Evolutionary conservation across 2,113 vertebrate genomes (phyloP), one percentile per base, ranked within the genome.

Genomic region (Danionella cerebrum): DNA sequence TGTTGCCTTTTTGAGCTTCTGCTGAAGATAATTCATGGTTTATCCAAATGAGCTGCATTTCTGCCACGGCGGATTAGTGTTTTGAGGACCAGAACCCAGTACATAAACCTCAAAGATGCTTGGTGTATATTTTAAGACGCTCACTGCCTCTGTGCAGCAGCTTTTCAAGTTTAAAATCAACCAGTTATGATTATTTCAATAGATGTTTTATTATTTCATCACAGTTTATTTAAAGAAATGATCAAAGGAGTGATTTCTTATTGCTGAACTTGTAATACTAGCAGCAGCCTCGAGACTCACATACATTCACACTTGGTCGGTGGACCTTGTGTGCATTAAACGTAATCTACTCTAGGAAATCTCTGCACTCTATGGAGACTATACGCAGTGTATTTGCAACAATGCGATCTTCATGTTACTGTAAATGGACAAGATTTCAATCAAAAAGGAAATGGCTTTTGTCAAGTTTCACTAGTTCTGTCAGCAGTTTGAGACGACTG

Each of bases 21-120:
- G 29, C 33, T 65, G 41, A 44, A 38, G 52, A 29, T 9, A 25
- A 57, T 19, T 58, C 19, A 19, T 48, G 65, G 57, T 67, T 50
- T 36, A 54, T 31, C 39, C 18, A 22, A 21, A 29, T 29, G 48
- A 14, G 21, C 21, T 52, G 41, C 48, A 0, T 52, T 51, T 33
- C 42, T 36, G n/a, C 45, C 63, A 52, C 3, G 14, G 18, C 8
- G 8, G 11, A 16, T 44, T 44, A 52, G 36, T 11, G 2, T 14
- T 3, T 14, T 8, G 35, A 18, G n/a, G 70, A 24, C 14, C 7
- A 16, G 14, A 36, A 22, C 59, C 7, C 8, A 29, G 42, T 31
- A 2, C 31, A 6, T 6, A 19, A 38, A 38, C 31, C 36, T 18
- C 11, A 22, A n/a, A 12, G 44, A 42, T n/a, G 6, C n/a, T 47